A percentile compares a stretch with the other conserved stretches of the same genome.
phyloP scores from a whole-genome alignment of 2,888 invertebrate species.

The Halictus quadricinctus region DNA sequence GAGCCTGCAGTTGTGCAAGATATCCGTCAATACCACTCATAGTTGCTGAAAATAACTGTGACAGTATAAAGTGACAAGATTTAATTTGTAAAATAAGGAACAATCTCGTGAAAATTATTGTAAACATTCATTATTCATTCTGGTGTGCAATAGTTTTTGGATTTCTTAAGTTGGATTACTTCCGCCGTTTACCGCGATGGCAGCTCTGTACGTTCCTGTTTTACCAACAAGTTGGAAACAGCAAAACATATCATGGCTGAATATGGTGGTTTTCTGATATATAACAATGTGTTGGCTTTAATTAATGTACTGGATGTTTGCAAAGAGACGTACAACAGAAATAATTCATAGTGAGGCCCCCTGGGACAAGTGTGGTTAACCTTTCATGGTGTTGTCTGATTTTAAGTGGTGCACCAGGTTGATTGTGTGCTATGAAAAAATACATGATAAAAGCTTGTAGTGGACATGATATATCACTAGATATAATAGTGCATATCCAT shows the following conservation, averaged over 20 bases:
- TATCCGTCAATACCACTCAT: neutral
- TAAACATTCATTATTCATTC: slow-evolving; percentile 2
- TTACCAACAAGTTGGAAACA: slow-evolving; percentile 68
- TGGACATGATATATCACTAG: slow-evolving; percentile 29
- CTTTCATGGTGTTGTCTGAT: slow-evolving; percentile 16
- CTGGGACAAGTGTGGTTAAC: slow-evolving; percentile 25
- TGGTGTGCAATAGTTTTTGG: neutral
- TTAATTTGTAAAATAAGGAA: neutral
- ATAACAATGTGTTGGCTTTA: slow-evolving; percentile 57
- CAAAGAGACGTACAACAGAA: slow-evolving; percentile 25
- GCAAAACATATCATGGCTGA: slow-evolving; percentile 75
- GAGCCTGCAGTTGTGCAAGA: neutral
- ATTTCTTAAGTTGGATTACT: slow-evolving; percentile 22
- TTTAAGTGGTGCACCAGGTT: slow-evolving; percentile 7
- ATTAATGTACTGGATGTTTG: slow-evolving; percentile 44
- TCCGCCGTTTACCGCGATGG: slow-evolving; percentile 51
- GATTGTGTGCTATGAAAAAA: slow-evolving; percentile 42
- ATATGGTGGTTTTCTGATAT: slow-evolving; percentile 60
- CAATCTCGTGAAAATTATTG: slow-evolving; percentile 8
- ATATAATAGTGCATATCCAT: slow-evolving; percentile 18
- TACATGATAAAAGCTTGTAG: slow-evolving; percentile 26
- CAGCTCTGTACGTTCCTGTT: slow-evolving; percentile 64
- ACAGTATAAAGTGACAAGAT: slow-evolving; percentile 1
- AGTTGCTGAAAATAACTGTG: slow-evolving; percentile 5
- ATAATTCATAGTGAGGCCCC: slow-evolving; percentile 53